Percentiles rank a stretch among this genome's conserved stretches.
phyloP scores from a whole-genome alignment of 2,888 invertebrate species.

The Orthosia gracilis region DNA sequence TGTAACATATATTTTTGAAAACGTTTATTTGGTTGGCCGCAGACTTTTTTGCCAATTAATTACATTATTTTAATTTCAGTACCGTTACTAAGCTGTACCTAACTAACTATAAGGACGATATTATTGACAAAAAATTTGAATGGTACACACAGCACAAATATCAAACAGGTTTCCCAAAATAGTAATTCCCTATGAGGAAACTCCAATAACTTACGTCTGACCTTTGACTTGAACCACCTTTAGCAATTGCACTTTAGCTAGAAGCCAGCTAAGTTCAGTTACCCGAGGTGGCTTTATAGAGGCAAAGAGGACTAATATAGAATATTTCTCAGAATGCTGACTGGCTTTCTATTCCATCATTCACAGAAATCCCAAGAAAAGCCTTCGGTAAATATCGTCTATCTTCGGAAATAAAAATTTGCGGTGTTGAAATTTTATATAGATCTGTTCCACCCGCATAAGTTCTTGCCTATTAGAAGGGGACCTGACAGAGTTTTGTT shows the following conservation, averaged over 20 bases:
- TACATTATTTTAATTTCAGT: too few relatives aligned
- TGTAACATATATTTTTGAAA: too few relatives aligned
- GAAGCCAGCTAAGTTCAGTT: not conserved
- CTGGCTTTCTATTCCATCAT: not conserved
- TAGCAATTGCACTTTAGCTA: constrained; percentile 6
- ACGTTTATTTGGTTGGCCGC: too few relatives aligned
- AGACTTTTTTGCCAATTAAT: too few relatives aligned
- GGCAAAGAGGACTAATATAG: not conserved
- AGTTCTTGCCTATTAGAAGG: too few relatives aligned
- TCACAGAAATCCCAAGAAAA: too few relatives aligned
- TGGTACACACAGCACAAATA: not conserved
- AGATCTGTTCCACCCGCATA: too few relatives aligned
- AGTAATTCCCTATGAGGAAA: constrained; percentile 9
- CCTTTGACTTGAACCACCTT: not conserved
- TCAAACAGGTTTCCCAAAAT: not conserved
- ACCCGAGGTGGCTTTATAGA: not conserved
- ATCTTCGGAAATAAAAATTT: too few relatives aligned
- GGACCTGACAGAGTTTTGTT: too few relatives aligned
- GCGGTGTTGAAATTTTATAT: too few relatives aligned
- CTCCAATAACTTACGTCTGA: constrained; percentile 12
- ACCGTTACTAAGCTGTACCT: not conserved
- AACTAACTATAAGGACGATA: not conserved
- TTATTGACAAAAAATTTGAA: not conserved
- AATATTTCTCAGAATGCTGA: not conserved
- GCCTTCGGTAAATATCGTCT: too few relatives aligned